Conservation (phyloP, 2,113 vertebrate species). For the Desmodus rotundus region DNA sequence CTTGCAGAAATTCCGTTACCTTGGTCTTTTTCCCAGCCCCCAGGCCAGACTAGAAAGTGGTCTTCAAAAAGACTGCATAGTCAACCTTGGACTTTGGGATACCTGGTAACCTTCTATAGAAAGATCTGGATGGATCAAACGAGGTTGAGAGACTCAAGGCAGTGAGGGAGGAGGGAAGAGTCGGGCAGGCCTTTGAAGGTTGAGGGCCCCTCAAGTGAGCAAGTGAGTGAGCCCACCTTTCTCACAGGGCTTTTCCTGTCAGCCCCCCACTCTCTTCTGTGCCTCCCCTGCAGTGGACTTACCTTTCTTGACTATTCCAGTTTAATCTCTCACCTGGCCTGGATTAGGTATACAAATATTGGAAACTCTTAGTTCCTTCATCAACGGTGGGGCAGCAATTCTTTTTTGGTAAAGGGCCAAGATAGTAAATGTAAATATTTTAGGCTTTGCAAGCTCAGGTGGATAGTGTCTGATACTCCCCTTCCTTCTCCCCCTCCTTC, state of each 20-base stretch:
- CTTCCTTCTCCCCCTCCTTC: background rate
- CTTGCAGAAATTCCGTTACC: background rate
- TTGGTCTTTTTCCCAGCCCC: background rate
- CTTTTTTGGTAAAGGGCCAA: background rate
- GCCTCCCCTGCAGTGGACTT: background rate
- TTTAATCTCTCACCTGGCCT: background rate
- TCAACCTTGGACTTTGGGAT: constrained; percentile 44
- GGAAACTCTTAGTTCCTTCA: background rate
- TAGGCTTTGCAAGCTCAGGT: background rate
- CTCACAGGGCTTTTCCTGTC: background rate
- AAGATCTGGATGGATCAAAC: background rate
- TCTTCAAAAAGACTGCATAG: background rate
- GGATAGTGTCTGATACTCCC: background rate
- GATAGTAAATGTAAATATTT: background rate
- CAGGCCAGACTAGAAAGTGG: background rate
- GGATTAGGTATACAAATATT: background rate
- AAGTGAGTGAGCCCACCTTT: background rate
- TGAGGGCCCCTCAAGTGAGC: background rate
- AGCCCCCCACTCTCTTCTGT: background rate
- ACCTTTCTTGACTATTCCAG: background rate
- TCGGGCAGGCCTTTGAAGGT: background rate
- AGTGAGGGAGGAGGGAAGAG: background rate
- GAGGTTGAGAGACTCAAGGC: background rate
- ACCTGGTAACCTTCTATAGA: background rate
- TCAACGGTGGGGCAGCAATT: background rate